Evolutionary conservation across 1,140 invertebrate genomes (phyloP).

Genomic region (Neuroterus valhalla): DNA sequence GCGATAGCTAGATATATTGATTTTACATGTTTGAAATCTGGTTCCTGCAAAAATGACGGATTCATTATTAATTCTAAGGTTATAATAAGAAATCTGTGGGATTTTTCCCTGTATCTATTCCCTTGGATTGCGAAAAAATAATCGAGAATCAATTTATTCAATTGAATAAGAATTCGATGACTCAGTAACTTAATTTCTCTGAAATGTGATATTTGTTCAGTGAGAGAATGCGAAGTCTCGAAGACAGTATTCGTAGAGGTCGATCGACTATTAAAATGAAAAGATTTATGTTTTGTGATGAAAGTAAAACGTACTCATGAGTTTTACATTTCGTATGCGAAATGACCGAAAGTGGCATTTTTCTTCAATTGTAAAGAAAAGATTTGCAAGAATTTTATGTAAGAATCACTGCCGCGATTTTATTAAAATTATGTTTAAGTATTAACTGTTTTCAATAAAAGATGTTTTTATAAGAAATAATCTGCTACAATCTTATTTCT

Average conservation of each 20-base stretch:
- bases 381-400: constrained; percentile 48
- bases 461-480: constrained; percentile 26
- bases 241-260: constrained; percentile 34
- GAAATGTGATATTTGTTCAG: neutral
- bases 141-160: too few relatives aligned
- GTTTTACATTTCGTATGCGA: constrained; percentile 37
- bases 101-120: too few relatives aligned
- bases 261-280: constrained; percentile 39
- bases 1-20: too few relatives aligned
- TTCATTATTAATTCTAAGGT: neutral
- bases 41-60: neutral
- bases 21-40: neutral
- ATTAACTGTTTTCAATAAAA: constrained; percentile 49
- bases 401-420: constrained; percentile 46
- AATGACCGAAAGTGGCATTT: constrained; percentile 33
- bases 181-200: too few relatives aligned
- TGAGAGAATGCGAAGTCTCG: neutral
- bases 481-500: too few relatives aligned
- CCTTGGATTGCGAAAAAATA: too few relatives aligned
- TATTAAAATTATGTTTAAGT: constrained; percentile 42
- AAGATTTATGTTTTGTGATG: constrained; percentile 33
- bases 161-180: too few relatives aligned
- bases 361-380: constrained; percentile 32
- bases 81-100: too few relatives aligned
- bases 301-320: neutral